Conservation (phyloP, 2,888 invertebrate species). For the Ceraclea dissimilis region DNA sequence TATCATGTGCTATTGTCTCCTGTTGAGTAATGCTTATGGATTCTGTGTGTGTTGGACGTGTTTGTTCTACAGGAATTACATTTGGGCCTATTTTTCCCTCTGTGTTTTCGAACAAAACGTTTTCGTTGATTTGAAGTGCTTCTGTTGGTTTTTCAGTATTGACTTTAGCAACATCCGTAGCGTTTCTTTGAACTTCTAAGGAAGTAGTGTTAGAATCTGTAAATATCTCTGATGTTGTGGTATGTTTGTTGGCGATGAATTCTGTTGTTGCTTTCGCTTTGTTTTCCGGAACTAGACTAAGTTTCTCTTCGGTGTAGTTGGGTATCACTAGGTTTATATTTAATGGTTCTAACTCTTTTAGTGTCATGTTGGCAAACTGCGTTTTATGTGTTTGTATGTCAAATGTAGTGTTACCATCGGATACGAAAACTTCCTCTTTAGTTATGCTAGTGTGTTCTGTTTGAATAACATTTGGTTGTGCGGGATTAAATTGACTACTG, state of each 20-base stretch:
- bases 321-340: not conserved
- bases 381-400: not conserved
- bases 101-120: not conserved
- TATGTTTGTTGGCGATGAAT: slow-evolving; percentile 22
- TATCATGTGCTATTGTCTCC: slow-evolving; percentile 1
- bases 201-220: slow-evolving; percentile 9
- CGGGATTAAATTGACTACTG: not conserved
- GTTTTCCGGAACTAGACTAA: not conserved
- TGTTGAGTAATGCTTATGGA: not conserved
- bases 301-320: not conserved
- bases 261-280: not conserved
- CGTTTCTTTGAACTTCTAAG: slow-evolving; percentile 1
- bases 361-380: not conserved
- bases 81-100: not conserved
- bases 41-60: not conserved
- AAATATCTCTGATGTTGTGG: slow-evolving; percentile 27
- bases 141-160: slow-evolving; percentile 18
- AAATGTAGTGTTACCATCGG: not conserved
- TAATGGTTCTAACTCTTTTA: not conserved
- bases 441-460: slow-evolving; percentile 7
- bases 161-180: slow-evolving; percentile 6
- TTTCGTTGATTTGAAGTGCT: slow-evolving; percentile 10
- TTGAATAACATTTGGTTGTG: slow-evolving; percentile 4
- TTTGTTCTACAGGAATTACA: not conserved
- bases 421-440: not conserved